Evolutionary conservation across 1,140 invertebrate species (phyloP), one percentile per base, ranked within the genome.

Genomic region (Penaeus japonicus): DNA sequence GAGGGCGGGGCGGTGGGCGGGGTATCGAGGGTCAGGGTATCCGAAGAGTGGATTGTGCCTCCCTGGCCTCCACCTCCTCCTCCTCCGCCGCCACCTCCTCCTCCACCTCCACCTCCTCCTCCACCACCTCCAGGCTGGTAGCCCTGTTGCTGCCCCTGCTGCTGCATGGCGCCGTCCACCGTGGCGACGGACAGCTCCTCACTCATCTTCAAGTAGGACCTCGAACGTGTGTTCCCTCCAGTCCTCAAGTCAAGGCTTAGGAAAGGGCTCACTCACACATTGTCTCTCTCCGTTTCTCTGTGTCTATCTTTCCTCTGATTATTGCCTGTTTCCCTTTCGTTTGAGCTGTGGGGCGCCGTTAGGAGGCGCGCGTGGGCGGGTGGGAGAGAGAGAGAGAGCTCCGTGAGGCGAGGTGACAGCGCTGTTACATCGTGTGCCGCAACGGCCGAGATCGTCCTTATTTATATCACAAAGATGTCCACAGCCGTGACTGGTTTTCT

Each of bases 1-100:
- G 79, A 90, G 54, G 78, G 87, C 57, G 75, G 87, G 65, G 62
- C 84, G 17, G 83, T 87, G 18, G 77, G 75, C 27, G 78, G 85
- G 30, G 85, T 81, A 57, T 90, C 90, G n/a, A 90, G 65, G 30
- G 90, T 90, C 30, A 90, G 84, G n/a, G 86, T 90, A 39, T 88
- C 90, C 10, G 90, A 90, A 7, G 90, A 90, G 79, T 90, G 90
- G 78, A 90, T 90, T 17, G 90, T 90, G 22, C 90, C 90, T 0
- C 75, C 54, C 24, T 78, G 54, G 7, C 70, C 70, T 20, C 24
- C n/a, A 5, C 70, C 53, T 73, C 70, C 70, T 17, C 70, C 70
- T 17, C 24, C 70, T 30, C 70, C 70, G 5, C 70, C 70, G 5
- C 65, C 65, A 18, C 70, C 77, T 62, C 53, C 35, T 55, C 39